phyloP scores from a whole-genome alignment of 1,140 invertebrate genomes.

The Macrotrachela quadricornifera region DNA sequence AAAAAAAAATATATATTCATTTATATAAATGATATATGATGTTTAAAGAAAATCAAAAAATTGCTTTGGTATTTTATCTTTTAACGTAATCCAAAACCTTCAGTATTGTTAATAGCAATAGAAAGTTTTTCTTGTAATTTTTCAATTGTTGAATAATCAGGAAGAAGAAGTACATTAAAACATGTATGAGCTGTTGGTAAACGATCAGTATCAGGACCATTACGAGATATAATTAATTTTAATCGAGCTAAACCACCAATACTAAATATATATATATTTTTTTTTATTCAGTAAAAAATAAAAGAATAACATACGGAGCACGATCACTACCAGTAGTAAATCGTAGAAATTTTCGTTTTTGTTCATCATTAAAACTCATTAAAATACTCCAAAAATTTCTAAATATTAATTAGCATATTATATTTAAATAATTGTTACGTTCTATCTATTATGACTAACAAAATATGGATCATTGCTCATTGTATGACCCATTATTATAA shows the following conservation, averaged over 20 bases:
- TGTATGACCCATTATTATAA: no score
- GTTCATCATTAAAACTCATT: constrained; percentile 30
- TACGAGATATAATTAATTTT: constrained; percentile 34
- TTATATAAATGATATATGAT: no score
- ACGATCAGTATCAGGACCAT: constrained; percentile 37
- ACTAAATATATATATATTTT: no score
- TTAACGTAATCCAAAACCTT: constrained; percentile 32
- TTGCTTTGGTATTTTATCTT: no score
- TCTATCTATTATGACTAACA: no score
- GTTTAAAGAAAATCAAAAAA: no score
- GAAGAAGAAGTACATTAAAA: constrained; percentile 38
- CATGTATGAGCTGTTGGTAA: constrained; percentile 39
- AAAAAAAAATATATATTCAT: no score
- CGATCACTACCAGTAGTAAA: constrained; percentile 35
- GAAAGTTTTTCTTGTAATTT: constrained; percentile 34
- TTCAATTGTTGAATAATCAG: constrained; percentile 34
- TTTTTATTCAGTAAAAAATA: no score
- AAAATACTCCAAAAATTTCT: constrained; percentile 35
- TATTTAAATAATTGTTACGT: no score
- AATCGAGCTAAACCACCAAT: constrained; percentile 35
- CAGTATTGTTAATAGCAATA: constrained; percentile 37
- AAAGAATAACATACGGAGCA: constrained; percentile 23
- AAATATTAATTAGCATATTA: no score
- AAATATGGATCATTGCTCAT: no score
- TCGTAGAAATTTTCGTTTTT: constrained; percentile 32